phyloP scores from a whole-genome alignment of 2,797 vertebrate genomes.

The Fratercula arctica region DNA sequence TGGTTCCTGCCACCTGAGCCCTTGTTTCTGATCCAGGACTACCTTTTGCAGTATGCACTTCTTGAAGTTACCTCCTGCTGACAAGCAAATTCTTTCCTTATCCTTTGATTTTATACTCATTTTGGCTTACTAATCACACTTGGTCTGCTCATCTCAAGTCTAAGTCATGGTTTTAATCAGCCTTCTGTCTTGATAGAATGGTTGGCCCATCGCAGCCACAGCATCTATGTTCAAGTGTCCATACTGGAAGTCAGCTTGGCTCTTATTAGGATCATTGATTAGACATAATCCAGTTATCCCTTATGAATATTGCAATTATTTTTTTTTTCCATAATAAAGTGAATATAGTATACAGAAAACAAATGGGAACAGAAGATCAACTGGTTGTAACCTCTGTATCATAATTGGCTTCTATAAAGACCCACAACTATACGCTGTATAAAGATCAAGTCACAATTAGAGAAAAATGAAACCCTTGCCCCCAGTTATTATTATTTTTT shows the following conservation, averaged over 20 bases:
- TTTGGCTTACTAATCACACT: not conserved
- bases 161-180: not conserved
- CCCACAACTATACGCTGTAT: not conserved
- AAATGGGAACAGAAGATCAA: not conserved
- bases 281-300: not conserved
- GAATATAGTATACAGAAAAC: not conserved
- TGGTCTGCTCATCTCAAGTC: not conserved
- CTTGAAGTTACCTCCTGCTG: not conserved
- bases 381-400: not conserved
- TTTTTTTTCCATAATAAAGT: not conserved
- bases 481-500: not conserved
- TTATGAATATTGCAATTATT: not conserved
- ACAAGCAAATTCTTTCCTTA: not conserved
- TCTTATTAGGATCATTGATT: not conserved
- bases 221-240: not conserved
- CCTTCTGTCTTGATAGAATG: not conserved
- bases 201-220: not conserved
- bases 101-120: not conserved
- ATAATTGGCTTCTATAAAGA: not conserved
- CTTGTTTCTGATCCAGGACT: slow-evolving; percentile 15
- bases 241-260: not conserved
- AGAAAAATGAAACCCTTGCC: not conserved
- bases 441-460: not conserved
- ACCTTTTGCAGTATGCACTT: not conserved
- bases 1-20: not conserved